Conservation (phyloP, 2,113 vertebrate species). For the Corythornis cristatus region DNA sequence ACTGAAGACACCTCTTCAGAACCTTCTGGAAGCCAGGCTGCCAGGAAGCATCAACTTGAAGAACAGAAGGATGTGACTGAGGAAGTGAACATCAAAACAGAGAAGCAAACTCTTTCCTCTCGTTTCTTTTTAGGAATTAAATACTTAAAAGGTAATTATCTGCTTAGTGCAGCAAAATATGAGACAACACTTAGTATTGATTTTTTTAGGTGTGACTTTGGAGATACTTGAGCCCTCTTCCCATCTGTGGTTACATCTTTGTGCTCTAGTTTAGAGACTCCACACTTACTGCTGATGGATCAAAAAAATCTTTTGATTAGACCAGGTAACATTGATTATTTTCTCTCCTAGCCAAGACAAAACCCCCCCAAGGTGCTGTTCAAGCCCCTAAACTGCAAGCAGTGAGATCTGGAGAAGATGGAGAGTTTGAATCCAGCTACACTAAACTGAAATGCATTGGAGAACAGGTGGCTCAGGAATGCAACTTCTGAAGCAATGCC, state of each 20-base stretch:
- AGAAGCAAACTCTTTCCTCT: background rate
- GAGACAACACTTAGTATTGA: background rate
- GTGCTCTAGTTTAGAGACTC: background rate
- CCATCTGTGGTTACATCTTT: background rate
- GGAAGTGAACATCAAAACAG: background rate
- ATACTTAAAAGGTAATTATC: background rate
- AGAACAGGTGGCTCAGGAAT: slow-evolving; percentile 47
- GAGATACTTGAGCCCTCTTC: background rate
- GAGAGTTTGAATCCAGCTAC: background rate
- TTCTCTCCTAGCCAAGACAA: background rate
- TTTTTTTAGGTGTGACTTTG: background rate
- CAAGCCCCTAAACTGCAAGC: background rate
- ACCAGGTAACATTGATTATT: background rate
- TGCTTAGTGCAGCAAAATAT: background rate
- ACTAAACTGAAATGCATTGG: slow-evolving; percentile 19
- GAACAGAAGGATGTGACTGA: background rate
- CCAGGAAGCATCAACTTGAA: background rate
- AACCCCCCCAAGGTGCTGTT: background rate
- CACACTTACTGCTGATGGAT: background rate
- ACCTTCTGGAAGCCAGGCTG: background rate
- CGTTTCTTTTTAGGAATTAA: background rate
- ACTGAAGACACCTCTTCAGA: background rate
- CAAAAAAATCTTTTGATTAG: background rate
- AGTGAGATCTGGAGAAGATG: background rate
- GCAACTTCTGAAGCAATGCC: background rate